These are phyloP conservation scores for Rhopalosiphum maidis DNA, from an alignment of 1,140 invertebrate species.

Conservation along the genomic window DNA sequence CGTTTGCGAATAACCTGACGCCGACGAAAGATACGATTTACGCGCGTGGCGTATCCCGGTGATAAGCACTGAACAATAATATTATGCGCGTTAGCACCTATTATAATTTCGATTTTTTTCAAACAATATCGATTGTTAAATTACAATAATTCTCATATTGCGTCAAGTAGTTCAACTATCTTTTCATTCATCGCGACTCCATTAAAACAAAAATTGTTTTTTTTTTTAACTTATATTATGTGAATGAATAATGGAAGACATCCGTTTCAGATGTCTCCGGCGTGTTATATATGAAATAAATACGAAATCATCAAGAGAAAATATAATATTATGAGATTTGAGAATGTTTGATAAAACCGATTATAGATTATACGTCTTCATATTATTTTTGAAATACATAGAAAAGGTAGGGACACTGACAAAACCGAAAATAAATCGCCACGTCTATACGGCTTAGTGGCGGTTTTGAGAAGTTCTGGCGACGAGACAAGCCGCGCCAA, in stretches of 20 bases:
- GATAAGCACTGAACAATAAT: not conserved
- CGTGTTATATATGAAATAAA: not conserved
- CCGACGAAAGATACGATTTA: not conserved
- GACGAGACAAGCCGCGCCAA: not conserved
- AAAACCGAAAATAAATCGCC: conserved; percentile 1
- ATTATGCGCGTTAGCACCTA: too few species aligned
- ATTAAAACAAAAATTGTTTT: not conserved
- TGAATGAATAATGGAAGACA: not conserved
- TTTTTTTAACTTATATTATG: not conserved
- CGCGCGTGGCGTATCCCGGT: too few species aligned
- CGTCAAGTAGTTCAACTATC: not conserved
- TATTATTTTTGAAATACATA: not conserved
- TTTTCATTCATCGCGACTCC: not conserved
- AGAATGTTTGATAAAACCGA: not conserved
- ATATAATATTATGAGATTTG: not conserved
- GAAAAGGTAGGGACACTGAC: not conserved
- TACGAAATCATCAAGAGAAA: not conserved
- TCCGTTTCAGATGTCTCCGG: not conserved
- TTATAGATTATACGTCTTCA: not conserved
- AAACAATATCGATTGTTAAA: not conserved
- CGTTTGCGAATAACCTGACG: too few species aligned
- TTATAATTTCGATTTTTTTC: not conserved
- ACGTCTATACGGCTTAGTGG: conserved; percentile 2
- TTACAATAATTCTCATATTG: too few species aligned
- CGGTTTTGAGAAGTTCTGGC: not conserved